Evolutionary conservation across 1,140 invertebrate species (phyloP), one percentile per base, ranked within the genome.

Genomic region (Dreissena polymorpha): DNA sequence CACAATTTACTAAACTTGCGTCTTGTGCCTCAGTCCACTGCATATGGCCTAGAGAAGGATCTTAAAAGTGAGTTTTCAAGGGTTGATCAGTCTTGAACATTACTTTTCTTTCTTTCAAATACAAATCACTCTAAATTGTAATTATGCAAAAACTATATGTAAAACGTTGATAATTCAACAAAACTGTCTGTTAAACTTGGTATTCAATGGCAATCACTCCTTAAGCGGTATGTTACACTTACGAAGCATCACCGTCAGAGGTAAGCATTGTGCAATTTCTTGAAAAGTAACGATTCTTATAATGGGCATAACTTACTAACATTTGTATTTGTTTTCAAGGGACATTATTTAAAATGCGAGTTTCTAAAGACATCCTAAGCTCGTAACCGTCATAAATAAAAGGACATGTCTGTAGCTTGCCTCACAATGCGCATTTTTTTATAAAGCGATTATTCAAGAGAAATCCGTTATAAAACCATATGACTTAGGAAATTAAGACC

Each of bases 31-130:
- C 85, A 85, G 18, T 86, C 87, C 29, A 87, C 87, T 23, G 89
- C 86, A 0, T 91, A 89, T 68, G 87, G 88, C 13, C 69, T 88
- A 29, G 86, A 87, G 39, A 85, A 84, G n/a, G 87, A 89, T 60
- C 67, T 91, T 14, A 90, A 88, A 86, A 72, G 90, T 91, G 39
- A 75, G 90, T 91, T 75, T 70, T 63, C 50, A 23, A 51, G 70
- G 10, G 18, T 6, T 16, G 16, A 27, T 60, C 21, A 21, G 67
- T 18, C 21, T 25, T 2, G 14, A 16, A 16, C 21, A 29, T 25
- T 25, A 12, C 27, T 25, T 57, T 57, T 53, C 55, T 18, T n/a
- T 70, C 1, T 25, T 39, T 23, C 14, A 16, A 12, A 0, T 72
- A 0, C 39, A 27, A 23, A 18, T 73, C 49, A 10, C 16, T 23